A percentile compares a stretch with the other conserved stretches of the same genome.
Conservation (phyloP, 2,113 vertebrate genomes). For the Bungarus multicinctus region DNA sequence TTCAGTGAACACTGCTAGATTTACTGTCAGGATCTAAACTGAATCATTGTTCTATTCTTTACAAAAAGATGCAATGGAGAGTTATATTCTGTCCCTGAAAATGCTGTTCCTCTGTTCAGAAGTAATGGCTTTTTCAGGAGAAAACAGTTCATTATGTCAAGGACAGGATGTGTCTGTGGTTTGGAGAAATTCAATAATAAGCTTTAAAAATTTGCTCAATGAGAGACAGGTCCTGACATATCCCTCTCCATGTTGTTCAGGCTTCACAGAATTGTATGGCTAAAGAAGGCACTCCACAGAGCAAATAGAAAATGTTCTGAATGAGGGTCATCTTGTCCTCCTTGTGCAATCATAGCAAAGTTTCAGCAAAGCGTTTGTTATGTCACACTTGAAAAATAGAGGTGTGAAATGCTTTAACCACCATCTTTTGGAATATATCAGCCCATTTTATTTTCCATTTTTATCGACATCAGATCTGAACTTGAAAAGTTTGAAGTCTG, state of each 20-base stretch:
- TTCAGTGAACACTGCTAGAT: neutral
- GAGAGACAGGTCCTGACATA: conserved; percentile 42
- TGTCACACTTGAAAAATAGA: conserved; percentile 1
- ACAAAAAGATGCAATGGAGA: conserved; percentile 22
- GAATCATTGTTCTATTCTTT: neutral
- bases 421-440: neutral
- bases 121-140: conserved; percentile 29
- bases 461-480: neutral
- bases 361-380: neutral
- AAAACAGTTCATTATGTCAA: conserved; percentile 48
- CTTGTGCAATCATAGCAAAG: conserved; percentile 23
- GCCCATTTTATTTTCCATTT: conserved; percentile 1
- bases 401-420: neutral
- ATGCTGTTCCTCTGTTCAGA: conserved; percentile 18
- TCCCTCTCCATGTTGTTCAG: conserved; percentile 17
- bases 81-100: neutral
- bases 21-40: neutral
- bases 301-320: conserved; percentile 38
- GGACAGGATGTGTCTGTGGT: conserved; percentile 31
- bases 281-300: conserved; percentile 13
- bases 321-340: conserved; percentile 36
- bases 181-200: conserved; percentile 50
- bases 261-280: conserved; percentile 35
- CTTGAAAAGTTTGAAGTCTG: neutral
- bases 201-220: conserved; percentile 35